phyloP scores from a whole-genome alignment of 1,140 invertebrate species.

The Anagrus nilaparvatae region DNA sequence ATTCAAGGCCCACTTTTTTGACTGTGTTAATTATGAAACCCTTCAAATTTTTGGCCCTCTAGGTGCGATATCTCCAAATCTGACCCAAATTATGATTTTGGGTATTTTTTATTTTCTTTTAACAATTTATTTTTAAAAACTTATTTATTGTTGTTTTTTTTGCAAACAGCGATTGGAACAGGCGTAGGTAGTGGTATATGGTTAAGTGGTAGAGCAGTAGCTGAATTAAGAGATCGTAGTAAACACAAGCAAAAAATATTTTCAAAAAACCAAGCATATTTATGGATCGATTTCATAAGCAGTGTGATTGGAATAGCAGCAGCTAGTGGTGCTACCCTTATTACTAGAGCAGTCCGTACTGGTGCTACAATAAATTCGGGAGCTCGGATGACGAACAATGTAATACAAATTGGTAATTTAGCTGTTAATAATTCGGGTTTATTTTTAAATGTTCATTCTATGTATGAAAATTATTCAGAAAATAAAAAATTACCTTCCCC shows the following conservation, averaged over 20 bases:
- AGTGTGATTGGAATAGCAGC: slow-evolving; percentile 14
- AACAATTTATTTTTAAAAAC: too few species aligned
- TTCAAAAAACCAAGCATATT: slow-evolving; percentile 10
- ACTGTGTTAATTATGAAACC: too few species aligned
- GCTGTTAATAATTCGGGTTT: slow-evolving; percentile 16
- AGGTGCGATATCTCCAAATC: too few species aligned
- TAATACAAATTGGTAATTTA: slow-evolving; percentile 19
- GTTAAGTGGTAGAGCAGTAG: slow-evolving; percentile 15
- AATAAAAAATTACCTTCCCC: neutral
- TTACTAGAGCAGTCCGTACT: slow-evolving; percentile 12
- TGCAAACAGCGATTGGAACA: too few species aligned
- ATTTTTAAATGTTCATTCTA: slow-evolving; percentile 10
- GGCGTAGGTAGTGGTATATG: too few species aligned
- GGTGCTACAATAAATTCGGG: slow-evolving; percentile 15
- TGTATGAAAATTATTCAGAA: slow-evolving; percentile 14
- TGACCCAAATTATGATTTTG: too few species aligned
- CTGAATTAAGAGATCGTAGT: slow-evolving; percentile 19
- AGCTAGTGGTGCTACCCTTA: slow-evolving; percentile 10
- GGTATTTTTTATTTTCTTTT: too few species aligned
- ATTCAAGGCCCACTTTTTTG: too few species aligned
- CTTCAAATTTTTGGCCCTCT: too few species aligned
- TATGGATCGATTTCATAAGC: slow-evolving; percentile 22
- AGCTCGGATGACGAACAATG: slow-evolving; percentile 16
- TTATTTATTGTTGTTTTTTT: too few species aligned
- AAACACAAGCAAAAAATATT: slow-evolving; percentile 20